Base-by-base conservation (phyloP, 2,888 invertebrate species). In the Heteropelma amictum region DNA sequence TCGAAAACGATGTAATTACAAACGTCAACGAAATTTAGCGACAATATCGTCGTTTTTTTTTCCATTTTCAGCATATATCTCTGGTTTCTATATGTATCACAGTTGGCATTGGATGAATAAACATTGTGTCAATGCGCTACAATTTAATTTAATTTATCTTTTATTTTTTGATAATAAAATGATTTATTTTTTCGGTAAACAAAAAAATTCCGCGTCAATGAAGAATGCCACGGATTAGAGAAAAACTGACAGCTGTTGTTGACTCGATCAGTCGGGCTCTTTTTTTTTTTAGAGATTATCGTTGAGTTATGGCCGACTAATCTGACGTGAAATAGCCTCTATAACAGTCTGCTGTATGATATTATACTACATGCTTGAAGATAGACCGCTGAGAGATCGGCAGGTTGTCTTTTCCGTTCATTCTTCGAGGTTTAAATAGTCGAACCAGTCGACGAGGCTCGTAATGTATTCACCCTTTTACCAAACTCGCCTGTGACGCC, bases 381-480 rank as follows among this genome's bases (percentile, higher is more conserved):
- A 75, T 54, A 61, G 56, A 67, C 61, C 49, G 56, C 71, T 56
- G 65, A 65, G 56, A 61, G 45, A 65, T 49, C 65, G 14, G 61
- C 71, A 63, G 67, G 73, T 68, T 63, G 67, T 47, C 67, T 67
- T 42, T 61, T 60, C 45, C 56, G 49, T 58, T 67, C 17, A 54
- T 67, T 54, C 67, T 38, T n/a, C 19, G n/a, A 42, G n/a, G 49
- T 61, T 69, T 30, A 19, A 49, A 40, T 17, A 30, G 8, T 35
- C 17, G 33, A 12, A 47, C 35, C 33, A 56, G 56, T n/a, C 40
- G 45, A 58, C 58, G 49, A 56, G 67, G 67, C 61, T 60, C 71
- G 67, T 28, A 75, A 75, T 75, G 45, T 75, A 75, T 75, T 75
- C 75, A 75, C 71, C 75, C 75, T 71, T 75, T 71, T 2, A 63